Evolutionary conservation across 2,113 vertebrate genomes (phyloP).

Genomic region (Poecile atricapillus): DNA sequence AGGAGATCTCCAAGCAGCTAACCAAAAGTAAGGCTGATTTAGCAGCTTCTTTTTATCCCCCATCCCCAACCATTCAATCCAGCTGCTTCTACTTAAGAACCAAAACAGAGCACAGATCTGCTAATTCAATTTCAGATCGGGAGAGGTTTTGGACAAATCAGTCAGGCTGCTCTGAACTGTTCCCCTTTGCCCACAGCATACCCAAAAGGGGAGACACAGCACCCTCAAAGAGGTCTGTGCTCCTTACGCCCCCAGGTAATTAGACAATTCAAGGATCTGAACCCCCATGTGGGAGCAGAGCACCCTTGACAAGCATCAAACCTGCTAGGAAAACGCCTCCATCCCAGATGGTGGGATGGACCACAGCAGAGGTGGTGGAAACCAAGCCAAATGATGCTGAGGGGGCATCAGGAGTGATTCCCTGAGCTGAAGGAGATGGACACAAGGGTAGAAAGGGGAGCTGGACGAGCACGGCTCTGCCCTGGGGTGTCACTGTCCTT

Average conservation of each 20-base stretch:
- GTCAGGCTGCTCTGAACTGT: not conserved
- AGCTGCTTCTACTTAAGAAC: constrained; percentile 41
- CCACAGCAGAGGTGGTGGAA: not conserved
- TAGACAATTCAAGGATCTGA: not conserved
- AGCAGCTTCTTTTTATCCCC: not conserved
- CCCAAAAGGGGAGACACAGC: not conserved
- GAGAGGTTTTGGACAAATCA: not conserved
- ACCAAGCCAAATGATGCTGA: not conserved
- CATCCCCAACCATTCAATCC: not conserved
- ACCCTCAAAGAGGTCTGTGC: not conserved
- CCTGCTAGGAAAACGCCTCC: not conserved
- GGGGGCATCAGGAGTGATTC: not conserved
- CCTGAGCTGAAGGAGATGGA: not conserved
- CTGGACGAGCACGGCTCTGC: not conserved
- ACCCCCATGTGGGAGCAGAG: not conserved
- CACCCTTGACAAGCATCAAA: not conserved
- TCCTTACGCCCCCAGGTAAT: not conserved
- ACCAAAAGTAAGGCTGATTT: not conserved
- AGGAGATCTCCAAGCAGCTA: not conserved
- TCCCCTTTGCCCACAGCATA: not conserved
- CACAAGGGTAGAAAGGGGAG: not conserved
- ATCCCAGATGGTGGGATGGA: not conserved
- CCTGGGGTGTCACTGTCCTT: fast-evolving
- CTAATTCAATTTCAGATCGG: not conserved
- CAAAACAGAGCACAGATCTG: not conserved